These are phyloP conservation scores for Phallusia fumigata DNA, from an alignment of 23 tunicate genomes.

Conservation along the genomic window DNA sequence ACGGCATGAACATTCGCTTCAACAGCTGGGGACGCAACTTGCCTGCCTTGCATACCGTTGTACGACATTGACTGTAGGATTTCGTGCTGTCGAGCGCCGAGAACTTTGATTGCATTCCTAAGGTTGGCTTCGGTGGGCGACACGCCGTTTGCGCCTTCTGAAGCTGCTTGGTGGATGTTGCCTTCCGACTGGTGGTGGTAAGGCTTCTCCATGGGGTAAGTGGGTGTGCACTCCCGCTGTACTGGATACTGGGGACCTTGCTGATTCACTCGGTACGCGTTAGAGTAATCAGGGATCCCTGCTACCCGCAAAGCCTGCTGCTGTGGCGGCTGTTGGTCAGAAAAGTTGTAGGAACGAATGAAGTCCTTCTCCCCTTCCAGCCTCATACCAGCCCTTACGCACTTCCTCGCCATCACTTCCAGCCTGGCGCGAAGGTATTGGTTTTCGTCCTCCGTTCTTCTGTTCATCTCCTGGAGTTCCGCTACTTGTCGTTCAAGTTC, in stretches of 20 bases:
- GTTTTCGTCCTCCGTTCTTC: constrained; percentile 48
- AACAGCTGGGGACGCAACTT: not conserved
- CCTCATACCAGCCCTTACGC: constrained; percentile 33
- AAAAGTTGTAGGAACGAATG: not conserved
- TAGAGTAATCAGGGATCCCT: not conserved
- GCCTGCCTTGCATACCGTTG: not conserved
- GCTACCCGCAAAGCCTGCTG: not conserved
- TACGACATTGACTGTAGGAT: constrained; percentile 12
- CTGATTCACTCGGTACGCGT: not conserved
- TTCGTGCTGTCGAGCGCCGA: constrained; percentile 34
- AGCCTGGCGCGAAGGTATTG: constrained; percentile 39
- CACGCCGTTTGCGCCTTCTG: not conserved
- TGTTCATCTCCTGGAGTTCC: constrained; percentile 46
- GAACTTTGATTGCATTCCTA: constrained; percentile 22
- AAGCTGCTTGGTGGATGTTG: not conserved
- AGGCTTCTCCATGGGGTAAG: not conserved
- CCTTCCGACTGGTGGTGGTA: not conserved
- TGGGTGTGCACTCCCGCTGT: not conserved
- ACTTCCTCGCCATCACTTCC: constrained; percentile 17
- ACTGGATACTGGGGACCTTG: not conserved
- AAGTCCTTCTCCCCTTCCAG: constrained; percentile 44
- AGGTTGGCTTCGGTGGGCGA: constrained; percentile 9
- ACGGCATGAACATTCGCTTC: not conserved
- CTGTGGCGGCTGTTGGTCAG: not conserved
- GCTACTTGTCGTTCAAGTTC: constrained; percentile 72